phyloP scores from a whole-genome alignment of 2,797 vertebrate genomes.

The Hypotaenidia philippensis region DNA sequence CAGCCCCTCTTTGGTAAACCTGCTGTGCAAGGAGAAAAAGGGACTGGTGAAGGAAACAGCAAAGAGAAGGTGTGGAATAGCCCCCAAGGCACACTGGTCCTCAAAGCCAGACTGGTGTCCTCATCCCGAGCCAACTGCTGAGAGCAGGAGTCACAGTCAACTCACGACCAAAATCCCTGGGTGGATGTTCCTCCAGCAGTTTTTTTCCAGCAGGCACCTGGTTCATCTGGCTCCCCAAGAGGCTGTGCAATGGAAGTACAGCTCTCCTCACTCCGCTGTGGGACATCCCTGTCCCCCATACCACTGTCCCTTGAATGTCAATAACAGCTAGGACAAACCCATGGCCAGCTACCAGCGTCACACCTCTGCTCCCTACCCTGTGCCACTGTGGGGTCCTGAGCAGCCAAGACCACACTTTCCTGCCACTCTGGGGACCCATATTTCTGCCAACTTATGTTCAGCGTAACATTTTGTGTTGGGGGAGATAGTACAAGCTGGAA shows the following conservation, averaged over 20 bases:
- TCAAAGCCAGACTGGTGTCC: neutral
- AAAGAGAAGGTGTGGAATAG: neutral
- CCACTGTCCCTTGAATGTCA: neutral
- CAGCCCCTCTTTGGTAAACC: neutral
- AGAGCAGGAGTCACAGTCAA: neutral
- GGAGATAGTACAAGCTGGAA: neutral
- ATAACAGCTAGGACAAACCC: neutral
- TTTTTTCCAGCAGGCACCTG: neutral
- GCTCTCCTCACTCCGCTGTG: neutral
- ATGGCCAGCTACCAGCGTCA: neutral
- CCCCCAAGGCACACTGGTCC: neutral
- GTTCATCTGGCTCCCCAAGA: neutral
- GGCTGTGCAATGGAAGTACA: neutral
- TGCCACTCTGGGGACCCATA: neutral
- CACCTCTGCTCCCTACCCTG: neutral
- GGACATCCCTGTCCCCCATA: neutral
- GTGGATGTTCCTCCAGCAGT: neutral
- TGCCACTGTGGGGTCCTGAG: accelerated
- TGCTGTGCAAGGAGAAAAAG: neutral
- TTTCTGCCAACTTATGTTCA: neutral
- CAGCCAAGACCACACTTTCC: neutral
- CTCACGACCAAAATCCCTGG: neutral
- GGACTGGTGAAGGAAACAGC: neutral
- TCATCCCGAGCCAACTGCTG: neutral
- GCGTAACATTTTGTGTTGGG: neutral